Evolutionary conservation across 2,888 invertebrate genomes (phyloP).

Genomic region (Drosophila nigricruria): DNA sequence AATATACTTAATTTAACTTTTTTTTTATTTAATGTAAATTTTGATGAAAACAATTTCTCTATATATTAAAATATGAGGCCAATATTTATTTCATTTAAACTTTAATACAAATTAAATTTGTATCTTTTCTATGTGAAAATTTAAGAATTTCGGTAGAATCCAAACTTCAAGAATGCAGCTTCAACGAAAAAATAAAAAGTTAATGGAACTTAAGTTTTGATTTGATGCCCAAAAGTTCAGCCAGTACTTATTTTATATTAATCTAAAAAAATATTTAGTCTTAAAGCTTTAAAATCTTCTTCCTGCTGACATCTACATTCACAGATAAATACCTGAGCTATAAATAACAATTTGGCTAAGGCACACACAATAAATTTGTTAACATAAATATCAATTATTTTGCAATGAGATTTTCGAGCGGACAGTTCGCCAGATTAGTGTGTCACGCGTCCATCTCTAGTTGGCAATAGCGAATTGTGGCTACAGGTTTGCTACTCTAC

Average conservation of each 20-base stretch:
- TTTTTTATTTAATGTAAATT: too few species aligned
- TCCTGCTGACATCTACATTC: too few species aligned
- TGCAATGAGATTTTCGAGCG: slow-evolving; percentile 44
- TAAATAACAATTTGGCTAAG: slow-evolving; percentile 45
- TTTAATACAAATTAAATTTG: too few species aligned
- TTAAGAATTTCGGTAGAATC: too few species aligned
- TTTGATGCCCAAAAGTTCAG: background rate
- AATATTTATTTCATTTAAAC: too few species aligned
- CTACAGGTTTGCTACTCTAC: slow-evolving; percentile 64
- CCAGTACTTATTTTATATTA: background rate
- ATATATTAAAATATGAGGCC: too few species aligned
- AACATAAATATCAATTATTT: slow-evolving; percentile 59
- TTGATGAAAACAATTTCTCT: too few species aligned
- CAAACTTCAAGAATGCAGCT: too few species aligned
- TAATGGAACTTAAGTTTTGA: too few species aligned
- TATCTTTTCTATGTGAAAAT: too few species aligned
- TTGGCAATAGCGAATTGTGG: slow-evolving; percentile 56
- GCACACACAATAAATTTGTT: slow-evolving; percentile 27
- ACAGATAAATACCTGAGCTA: slow-evolving; percentile 11
- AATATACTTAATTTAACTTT: background rate
- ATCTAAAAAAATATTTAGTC: background rate
- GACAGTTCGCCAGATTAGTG: slow-evolving; percentile 34
- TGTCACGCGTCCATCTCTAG: slow-evolving; percentile 74
- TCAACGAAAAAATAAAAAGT: too few species aligned
- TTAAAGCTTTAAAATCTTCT: too few species aligned